These are phyloP conservation scores for Sebastes cheni DNA, from an alignment of 2,797 vertebrate genomes.

Conservation along the genomic window DNA sequence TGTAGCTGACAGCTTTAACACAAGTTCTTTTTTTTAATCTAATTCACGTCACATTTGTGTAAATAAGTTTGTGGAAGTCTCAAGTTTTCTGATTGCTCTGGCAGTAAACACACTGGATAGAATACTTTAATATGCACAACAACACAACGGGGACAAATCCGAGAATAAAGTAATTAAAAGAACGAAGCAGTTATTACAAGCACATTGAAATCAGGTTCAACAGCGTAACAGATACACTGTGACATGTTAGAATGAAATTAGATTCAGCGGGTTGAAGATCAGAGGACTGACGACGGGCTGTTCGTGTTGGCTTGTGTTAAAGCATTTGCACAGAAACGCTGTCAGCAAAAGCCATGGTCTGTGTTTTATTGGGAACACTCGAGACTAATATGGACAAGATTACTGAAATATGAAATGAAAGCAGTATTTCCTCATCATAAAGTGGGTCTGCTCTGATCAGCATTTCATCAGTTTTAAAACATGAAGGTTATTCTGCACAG, in stretches of 20 bases:
- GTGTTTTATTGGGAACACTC: constrained; percentile 55
- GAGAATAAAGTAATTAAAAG: background rate
- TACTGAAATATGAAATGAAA: constrained; percentile 57
- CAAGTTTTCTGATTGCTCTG: background rate
- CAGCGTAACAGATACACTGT: background rate
- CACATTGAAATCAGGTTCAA: background rate
- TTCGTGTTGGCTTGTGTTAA: constrained; percentile 30
- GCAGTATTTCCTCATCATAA: constrained; percentile 69
- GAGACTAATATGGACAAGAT: constrained; percentile 43
- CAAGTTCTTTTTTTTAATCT: background rate
- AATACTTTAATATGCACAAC: background rate
- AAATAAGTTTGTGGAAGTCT: background rate
- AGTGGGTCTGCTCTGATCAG: constrained; percentile 57
- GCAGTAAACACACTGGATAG: background rate
- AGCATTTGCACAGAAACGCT: constrained; percentile 15
- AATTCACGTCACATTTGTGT: background rate
- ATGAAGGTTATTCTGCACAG: constrained; percentile 17
- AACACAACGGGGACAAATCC: background rate
- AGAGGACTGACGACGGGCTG: constrained; percentile 31
- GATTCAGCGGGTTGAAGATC: constrained; percentile 29
- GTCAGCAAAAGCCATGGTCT: constrained; percentile 47
- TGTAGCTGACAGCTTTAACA: background rate
- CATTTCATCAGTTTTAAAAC: constrained; percentile 42
- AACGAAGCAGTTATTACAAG: background rate
- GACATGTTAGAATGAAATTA: constrained; percentile 13